Evolutionary conservation across 2,113 vertebrate genomes (phyloP).

Genomic region (Podarcis cretensis): DNA sequence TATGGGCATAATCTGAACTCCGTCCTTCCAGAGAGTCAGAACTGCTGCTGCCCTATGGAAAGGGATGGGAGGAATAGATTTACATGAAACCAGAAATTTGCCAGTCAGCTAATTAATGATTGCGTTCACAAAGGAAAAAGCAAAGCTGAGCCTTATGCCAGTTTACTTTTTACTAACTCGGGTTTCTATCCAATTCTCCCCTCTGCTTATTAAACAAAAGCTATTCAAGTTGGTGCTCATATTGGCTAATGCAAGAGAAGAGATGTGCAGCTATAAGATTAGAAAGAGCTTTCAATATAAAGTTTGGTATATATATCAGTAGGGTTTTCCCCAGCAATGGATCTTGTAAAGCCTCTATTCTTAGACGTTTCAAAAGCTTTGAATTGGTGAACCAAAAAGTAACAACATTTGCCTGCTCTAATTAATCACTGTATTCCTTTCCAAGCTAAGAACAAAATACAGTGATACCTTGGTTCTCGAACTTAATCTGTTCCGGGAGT

Average conservation of each 20-base stretch:
- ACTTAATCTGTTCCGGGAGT: too few relatives aligned
- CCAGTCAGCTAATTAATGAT: background rate
- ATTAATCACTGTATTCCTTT: too few relatives aligned
- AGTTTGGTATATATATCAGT: background rate
- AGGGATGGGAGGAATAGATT: constrained; percentile 24
- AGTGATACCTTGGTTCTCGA: too few relatives aligned
- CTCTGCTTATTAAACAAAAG: background rate
- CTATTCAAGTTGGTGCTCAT: background rate
- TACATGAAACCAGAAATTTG: constrained; percentile 20
- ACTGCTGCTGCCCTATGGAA: constrained; percentile 90
- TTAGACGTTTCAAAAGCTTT: background rate
- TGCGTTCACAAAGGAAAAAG: background rate
- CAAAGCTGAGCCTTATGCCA: background rate
- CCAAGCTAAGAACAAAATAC: background rate
- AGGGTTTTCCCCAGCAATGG: background rate
- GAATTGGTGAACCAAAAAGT: background rate
- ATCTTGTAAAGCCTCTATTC: background rate
- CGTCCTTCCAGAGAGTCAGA: constrained; percentile 93
- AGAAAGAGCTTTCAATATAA: background rate
- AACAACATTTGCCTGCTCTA: background rate
- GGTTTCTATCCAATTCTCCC: too few relatives aligned
- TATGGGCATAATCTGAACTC: constrained; percentile 89
- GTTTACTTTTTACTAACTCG: background rate
- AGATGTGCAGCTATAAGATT: background rate
- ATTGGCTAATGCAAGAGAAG: background rate